These are phyloP conservation scores for Caracal caracal DNA, from an alignment of 2,113 vertebrate species.

Conservation along the genomic window DNA sequence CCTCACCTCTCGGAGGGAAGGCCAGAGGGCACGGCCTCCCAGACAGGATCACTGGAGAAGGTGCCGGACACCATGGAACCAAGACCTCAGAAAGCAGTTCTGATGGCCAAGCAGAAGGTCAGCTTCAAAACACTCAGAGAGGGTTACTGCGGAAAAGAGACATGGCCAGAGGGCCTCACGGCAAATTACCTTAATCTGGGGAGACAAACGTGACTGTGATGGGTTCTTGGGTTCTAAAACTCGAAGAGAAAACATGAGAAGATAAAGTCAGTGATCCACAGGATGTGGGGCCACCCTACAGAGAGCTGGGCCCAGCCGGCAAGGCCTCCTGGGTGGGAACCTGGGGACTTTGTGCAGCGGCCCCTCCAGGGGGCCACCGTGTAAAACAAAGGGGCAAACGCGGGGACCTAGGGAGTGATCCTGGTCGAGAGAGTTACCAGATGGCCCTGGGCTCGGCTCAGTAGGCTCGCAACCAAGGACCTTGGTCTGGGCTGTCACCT, in stretches of 20 bases:
- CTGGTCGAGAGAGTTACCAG: not conserved
- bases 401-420: not conserved
- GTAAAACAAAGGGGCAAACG: not conserved
- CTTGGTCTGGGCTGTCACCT: not conserved
- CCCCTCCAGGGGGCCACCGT: not conserved
- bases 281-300: not conserved
- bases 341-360: not conserved
- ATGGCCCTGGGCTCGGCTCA: not conserved
- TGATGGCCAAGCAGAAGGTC: not conserved
- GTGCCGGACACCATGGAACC: not conserved
- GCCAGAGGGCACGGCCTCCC: not conserved
- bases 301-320: not conserved
- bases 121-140: not conserved
- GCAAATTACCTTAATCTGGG: not conserved
- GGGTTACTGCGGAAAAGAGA: not conserved
- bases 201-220: not conserved
- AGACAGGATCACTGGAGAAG: not conserved
- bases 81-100: not conserved
- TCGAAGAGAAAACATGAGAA: not conserved
- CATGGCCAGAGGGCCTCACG: not conserved
- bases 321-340: not conserved
- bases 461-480: not conserved
- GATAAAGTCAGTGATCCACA: not conserved
- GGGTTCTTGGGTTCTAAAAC: not conserved
- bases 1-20: not conserved